Conservation (phyloP, 2,113 vertebrate species). For the Rynchops niger region DNA sequence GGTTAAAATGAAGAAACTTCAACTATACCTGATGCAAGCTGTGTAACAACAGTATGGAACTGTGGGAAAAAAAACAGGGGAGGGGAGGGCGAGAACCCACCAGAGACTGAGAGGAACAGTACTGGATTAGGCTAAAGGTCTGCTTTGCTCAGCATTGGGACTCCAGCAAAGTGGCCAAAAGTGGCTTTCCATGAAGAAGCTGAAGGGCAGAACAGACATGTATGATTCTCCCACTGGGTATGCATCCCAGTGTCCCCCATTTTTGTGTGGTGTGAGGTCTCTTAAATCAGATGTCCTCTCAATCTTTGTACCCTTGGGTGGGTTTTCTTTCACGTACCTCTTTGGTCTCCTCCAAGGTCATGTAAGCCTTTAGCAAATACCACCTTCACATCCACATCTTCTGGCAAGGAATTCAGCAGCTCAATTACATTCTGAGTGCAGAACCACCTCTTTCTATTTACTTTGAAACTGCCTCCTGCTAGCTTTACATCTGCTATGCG, state of each 20-base stretch:
- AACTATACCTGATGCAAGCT: background rate
- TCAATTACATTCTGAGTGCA: background rate
- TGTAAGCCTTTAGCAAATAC: background rate
- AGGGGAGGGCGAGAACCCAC: background rate
- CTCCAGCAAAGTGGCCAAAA: background rate
- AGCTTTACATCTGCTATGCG: background rate
- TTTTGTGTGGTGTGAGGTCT: background rate
- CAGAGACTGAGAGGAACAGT: background rate
- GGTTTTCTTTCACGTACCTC: background rate
- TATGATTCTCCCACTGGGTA: background rate
- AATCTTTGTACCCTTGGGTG: background rate
- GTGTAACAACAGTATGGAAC: background rate
- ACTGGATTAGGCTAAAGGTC: background rate
- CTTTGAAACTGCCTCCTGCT: background rate
- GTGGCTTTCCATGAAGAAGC: background rate
- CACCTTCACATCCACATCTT: background rate
- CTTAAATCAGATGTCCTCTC: background rate
- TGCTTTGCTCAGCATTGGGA: background rate
- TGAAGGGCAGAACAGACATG: background rate
- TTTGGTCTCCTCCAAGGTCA: background rate
- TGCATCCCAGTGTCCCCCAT: background rate
- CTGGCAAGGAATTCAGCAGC: background rate
- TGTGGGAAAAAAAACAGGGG: accelerated
- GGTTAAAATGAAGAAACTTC: background rate
- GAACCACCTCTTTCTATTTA: background rate